Conservation (phyloP, 2,888 invertebrate genomes). For the Odontomyia ornata region DNA sequence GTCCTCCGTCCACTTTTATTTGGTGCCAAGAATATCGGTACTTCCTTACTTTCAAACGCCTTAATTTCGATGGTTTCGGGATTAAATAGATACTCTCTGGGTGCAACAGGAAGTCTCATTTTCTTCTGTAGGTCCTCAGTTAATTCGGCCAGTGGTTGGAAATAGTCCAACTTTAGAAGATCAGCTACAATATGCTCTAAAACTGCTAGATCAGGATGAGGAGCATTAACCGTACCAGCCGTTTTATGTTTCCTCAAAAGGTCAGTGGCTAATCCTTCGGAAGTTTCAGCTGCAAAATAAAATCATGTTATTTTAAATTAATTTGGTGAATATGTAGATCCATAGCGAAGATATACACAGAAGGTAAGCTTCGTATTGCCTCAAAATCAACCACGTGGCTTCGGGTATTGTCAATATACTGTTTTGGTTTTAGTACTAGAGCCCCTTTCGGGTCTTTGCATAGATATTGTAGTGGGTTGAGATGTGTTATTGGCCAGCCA, state of each 20-base stretch:
- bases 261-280: background rate
- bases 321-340: background rate
- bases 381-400: no score
- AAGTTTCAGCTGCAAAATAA: background rate
- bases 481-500: no score
- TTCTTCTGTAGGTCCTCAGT: conserved; percentile 55
- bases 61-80: conserved; percentile 57
- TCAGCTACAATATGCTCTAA: background rate
- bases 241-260: background rate
- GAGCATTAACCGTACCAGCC: background rate
- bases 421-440: no score
- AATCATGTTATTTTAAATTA: background rate
- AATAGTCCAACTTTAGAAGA: conserved; percentile 12
- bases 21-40: conserved; percentile 58
- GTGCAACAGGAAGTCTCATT: conserved; percentile 58
- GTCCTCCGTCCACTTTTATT: conserved; percentile 56
- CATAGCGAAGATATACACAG: no score
- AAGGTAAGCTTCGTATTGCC: no score
- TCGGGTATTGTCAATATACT: no score
- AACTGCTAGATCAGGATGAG: conserved; percentile 27
- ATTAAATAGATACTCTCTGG: conserved; percentile 58
- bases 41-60: conserved; percentile 57
- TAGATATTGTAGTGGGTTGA: no score
- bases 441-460: no score
- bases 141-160: background rate